These are phyloP conservation scores for Steromphala cineraria DNA, from an alignment of 2,888 invertebrate genomes.

Conservation along the genomic window DNA sequence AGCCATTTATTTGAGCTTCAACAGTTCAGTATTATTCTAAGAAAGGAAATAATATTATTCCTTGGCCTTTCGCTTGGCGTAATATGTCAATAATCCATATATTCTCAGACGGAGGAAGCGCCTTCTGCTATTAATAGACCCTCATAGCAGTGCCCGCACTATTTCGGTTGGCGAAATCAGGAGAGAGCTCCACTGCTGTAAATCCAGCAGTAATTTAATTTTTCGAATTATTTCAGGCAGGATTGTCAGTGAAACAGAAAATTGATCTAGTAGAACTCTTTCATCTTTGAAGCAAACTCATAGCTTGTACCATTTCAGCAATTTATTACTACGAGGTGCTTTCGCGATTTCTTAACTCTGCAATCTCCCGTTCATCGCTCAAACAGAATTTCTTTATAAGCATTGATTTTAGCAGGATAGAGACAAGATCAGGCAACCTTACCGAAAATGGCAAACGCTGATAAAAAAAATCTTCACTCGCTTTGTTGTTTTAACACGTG, in stretches of 20 bases:
- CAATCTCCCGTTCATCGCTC: background rate
- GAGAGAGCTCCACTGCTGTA: no score
- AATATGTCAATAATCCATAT: no score
- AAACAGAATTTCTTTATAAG: background rate
- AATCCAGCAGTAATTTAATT: background rate
- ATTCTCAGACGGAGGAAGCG: no score
- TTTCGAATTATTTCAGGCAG: background rate
- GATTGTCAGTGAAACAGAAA: background rate
- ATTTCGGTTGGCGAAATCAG: no score
- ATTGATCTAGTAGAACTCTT: background rate
- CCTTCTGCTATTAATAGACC: no score
- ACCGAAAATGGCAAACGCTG: no score
- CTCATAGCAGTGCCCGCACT: no score
- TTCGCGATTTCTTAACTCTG: background rate
- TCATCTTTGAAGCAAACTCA: background rate
- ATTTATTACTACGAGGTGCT: no score
- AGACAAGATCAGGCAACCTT: background rate
- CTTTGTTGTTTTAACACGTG: conserved; percentile 2
- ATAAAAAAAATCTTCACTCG: background rate
- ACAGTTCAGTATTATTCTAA: background rate
- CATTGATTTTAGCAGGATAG: background rate
- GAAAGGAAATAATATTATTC: background rate
- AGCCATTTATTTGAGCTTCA: background rate
- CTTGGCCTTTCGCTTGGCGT: background rate
- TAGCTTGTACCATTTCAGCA: no score